Evolutionary conservation across 2,888 invertebrate genomes (phyloP).

Genomic region (Drosophila borealis): DNA sequence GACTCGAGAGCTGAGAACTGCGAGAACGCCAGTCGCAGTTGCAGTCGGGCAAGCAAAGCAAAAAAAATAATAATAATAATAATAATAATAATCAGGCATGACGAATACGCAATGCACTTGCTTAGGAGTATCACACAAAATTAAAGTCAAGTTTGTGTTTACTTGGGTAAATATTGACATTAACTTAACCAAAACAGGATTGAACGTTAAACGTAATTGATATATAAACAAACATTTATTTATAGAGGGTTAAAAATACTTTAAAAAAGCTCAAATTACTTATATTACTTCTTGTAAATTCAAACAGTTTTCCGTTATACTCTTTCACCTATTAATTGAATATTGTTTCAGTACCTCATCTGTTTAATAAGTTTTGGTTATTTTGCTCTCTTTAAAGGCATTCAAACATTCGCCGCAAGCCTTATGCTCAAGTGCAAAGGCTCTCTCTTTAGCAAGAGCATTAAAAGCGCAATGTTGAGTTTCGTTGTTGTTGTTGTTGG

Average conservation of each 20-base stretch:
- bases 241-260: neutral
- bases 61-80: neutral
- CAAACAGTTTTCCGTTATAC: too few species aligned
- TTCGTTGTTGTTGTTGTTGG: conserved; percentile 25
- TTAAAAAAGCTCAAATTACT: too few species aligned
- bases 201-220: neutral
- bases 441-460: conserved; percentile 41
- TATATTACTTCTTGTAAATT: too few species aligned
- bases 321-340: too few species aligned
- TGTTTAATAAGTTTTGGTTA: too few species aligned
- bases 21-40: conserved; percentile 37
- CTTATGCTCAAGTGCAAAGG: conserved; percentile 13
- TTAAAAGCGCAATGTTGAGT: conserved; percentile 31
- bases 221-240: neutral
- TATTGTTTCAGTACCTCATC: too few species aligned
- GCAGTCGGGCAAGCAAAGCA: conserved; percentile 28
- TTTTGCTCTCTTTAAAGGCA: neutral
- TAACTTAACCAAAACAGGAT: neutral
- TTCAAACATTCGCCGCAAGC: neutral
- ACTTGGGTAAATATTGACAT: conserved; percentile 21
- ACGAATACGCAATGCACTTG: conserved; percentile 46
- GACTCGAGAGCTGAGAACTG: conserved; percentile 45
- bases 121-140: neutral
- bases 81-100: neutral
- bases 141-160: conserved; percentile 5